Evolutionary conservation across 2,888 invertebrate genomes (phyloP).

Genomic region (Pilophorus perplexus): DNA sequence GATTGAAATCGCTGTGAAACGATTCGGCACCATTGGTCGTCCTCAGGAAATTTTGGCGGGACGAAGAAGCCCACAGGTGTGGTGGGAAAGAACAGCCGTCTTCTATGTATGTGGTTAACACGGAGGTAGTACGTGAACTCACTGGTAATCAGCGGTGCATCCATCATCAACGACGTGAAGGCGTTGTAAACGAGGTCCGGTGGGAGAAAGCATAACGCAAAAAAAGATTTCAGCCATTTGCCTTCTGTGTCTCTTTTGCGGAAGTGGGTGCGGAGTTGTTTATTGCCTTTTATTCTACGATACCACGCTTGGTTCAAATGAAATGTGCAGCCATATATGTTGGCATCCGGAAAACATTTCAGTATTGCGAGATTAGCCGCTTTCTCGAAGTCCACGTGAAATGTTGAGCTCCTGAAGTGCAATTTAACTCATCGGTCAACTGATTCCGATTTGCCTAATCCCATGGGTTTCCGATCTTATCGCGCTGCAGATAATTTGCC

Average conservation of each 20-base stretch:
- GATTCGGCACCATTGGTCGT: no score
- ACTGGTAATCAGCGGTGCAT: background rate
- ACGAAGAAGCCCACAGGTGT: no score
- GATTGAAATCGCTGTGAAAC: no score
- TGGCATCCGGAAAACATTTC: slow-evolving; percentile 23
- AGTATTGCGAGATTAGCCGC: background rate
- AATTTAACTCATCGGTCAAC: no score
- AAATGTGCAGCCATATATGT: slow-evolving; percentile 16
- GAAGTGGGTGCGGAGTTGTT: no score
- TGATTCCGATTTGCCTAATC: no score
- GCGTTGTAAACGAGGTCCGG: no score
- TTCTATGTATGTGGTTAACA: no score
- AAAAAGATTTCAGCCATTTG: background rate
- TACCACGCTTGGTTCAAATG: slow-evolving; percentile 11
- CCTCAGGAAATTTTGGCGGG: background rate
- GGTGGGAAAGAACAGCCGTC: no score
- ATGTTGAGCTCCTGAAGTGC: slow-evolving; percentile 27
- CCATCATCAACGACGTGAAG: background rate
- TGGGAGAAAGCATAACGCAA: no score
- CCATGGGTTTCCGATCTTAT: no score
- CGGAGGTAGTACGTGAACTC: background rate
- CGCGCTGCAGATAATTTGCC: no score
- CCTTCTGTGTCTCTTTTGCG: background rate
- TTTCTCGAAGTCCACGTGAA: slow-evolving; percentile 19
- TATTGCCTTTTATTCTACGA: slow-evolving; percentile 4